Evolutionary conservation across 2,888 invertebrate genomes (phyloP), one percentile per base, ranked within the genome.

Genomic region (Keiferia lycopersicella): DNA sequence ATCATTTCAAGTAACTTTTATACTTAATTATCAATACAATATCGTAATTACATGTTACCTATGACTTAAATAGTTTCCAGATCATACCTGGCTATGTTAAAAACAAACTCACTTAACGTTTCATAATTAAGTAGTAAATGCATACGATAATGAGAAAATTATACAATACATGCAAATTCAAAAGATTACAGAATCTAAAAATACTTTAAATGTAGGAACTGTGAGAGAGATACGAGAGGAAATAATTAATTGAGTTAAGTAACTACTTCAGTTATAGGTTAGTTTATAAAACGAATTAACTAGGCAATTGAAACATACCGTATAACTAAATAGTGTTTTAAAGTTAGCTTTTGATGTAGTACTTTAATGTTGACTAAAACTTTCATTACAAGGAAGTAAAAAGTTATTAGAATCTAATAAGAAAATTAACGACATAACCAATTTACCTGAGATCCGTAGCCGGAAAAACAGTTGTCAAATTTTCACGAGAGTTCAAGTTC

Each of bases 371-470:
- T 45, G 0, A 45, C 16, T n/a, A 6, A 14, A 41, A 45, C n/a
- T 45, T 45, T 45, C 16, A 2, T 45, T 45, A n/a, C n/a, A 45
- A 45, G 14, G 12, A 41, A 3, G 3, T 26, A 26, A 26, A 11
- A 14, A 14, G 16, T 4, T 45, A 45, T 16, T 14, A 45, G n/a
- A 11, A 20, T 20, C 20, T 20, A 50, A 11, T 20, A 16, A 45
- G 50, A 20, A 50, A 26, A 14, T 22, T 22, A 26, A 53, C 22
- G 11, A 53, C 2, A 53, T 53, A 53, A 53, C 59, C 53, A 63
- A 50, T 66, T 69, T 82, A 83, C 83, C 83, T 82, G 83, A 76
- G 72, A 65, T 39, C 38, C 20, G 58, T 39, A 39, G 58, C 56
- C 34, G 56, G 34, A 34, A 14, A 34, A 56, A 34, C 56, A 56